Evolutionary conservation across 2,113 vertebrate species (phyloP).

Genomic region (Larimichthys polyactis): DNA sequence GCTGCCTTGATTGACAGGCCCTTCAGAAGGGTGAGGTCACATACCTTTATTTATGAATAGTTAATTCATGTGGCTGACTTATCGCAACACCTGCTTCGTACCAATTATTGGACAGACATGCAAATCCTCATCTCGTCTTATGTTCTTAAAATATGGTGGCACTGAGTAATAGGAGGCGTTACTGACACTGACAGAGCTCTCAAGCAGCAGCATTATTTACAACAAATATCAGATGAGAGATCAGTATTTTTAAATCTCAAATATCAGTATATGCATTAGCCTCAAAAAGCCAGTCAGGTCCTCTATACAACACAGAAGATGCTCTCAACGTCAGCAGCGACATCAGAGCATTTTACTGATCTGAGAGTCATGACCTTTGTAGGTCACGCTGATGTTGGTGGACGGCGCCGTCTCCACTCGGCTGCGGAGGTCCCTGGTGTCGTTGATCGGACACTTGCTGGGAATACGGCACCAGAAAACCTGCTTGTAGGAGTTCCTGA

Average conservation of each 20-base stretch:
- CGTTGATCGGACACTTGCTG: conserved; percentile 76
- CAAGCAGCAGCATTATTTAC: neutral
- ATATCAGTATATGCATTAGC: neutral
- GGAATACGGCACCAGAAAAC: conserved; percentile 88
- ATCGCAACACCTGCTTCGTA: neutral
- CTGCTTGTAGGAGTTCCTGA: conserved; percentile 94
- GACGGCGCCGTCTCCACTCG: conserved; percentile 86
- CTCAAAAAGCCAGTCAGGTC: neutral
- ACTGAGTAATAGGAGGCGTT: neutral
- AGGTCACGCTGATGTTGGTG: conserved; percentile 86
- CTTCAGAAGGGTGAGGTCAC: too few relatives aligned
- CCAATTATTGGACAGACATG: neutral
- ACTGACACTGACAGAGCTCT: neutral
- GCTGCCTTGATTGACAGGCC: too few relatives aligned
- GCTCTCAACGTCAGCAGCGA: neutral
- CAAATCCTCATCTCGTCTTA: too few relatives aligned
- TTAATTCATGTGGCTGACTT: neutral
- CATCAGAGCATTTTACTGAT: conserved; percentile 63
- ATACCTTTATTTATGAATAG: neutral
- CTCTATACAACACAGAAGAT: neutral
- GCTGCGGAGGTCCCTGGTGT: conserved; percentile 85
- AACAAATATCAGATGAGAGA: neutral
- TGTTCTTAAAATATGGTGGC: neutral
- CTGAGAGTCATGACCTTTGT: conserved; percentile 57
- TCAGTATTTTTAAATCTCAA: neutral